These are phyloP conservation scores for Syngnathus rostellatus DNA, from an alignment of 2,797 vertebrate genomes.

Conservation along the genomic window DNA sequence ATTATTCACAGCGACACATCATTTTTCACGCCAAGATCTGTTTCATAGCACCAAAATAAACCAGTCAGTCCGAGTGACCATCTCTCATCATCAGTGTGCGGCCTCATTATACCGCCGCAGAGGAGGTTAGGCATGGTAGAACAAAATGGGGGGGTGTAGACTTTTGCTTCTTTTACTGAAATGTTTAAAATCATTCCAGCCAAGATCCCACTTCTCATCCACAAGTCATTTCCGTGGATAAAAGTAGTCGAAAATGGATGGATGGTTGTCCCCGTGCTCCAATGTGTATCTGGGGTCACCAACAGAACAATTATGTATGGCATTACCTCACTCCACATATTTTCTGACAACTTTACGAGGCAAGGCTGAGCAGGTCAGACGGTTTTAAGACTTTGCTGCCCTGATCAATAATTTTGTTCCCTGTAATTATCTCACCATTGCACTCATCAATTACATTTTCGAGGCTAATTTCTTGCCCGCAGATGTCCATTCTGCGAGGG, in stretches of 20 bases:
- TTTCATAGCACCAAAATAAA: conserved; percentile 48
- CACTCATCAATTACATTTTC: conserved; percentile 66
- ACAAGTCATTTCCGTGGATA: conserved; percentile 12
- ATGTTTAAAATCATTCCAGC: conserved; percentile 38
- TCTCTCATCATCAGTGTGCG: conserved; percentile 46
- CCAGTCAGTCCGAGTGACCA: conserved; percentile 40
- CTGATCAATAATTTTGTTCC: conserved; percentile 65
- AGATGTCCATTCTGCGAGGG: conserved; percentile 35
- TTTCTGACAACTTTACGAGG: conserved; percentile 43
- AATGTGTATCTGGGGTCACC: too few species aligned
- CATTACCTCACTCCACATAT: conserved; percentile 52
- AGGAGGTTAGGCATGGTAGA: conserved; percentile 13
- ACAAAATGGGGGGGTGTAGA: background rate
- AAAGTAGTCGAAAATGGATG: too few species aligned
- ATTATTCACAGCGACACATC: conserved; percentile 59
- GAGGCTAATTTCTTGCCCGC: conserved; percentile 63
- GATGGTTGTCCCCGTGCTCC: too few species aligned
- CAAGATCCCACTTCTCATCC: conserved; percentile 13
- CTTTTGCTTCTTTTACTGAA: background rate
- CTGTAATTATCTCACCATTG: conserved; percentile 63
- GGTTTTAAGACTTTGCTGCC: conserved; percentile 46
- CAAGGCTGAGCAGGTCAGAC: conserved; percentile 43
- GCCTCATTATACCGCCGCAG: conserved; percentile 43
- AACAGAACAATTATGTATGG: conserved; percentile 6
- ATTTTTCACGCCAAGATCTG: conserved; percentile 40